Evolutionary conservation across 1,140 invertebrate species (phyloP), one percentile per base, ranked within the genome.

Genomic region (Drosophila ironensis): DNA sequence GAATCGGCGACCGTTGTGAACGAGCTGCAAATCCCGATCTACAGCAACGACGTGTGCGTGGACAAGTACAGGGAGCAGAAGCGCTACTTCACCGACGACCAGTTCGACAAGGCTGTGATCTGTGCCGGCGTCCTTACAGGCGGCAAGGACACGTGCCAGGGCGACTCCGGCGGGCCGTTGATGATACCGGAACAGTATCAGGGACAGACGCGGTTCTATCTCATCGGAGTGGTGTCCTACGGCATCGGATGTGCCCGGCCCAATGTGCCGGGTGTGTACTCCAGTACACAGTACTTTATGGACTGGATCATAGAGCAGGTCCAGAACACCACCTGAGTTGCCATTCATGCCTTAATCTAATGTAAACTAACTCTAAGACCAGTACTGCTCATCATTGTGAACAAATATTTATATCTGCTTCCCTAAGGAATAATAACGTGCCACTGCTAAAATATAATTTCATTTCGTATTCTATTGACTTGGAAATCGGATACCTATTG

Each of bases 161-260:
- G 96, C 12, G 96, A 97, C 89, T 97, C 95, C 24, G 96, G 96
- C 4, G 96, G 96, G 12, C 95, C 96, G 0, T 77, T 97, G 3
- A 96, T 97, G 94, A 87, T 90, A 14, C 91, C 91, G 16, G 88
- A 90, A 44, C 50, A 19, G 3, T 28, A 19, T 6, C n/a, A 53
- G 9, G 30, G 16, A 8, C 30, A 60, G 24, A 20, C 69, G 4
- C 51, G 73, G 4, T 94, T 90, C 72, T 93, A 94, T 57, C 88
- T 92, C 38, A 92, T 95, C 42, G 95, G 95, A 2, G 90, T 95
- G 0, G 94, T 95, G 0, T 94, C 94, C 1, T 95, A 93, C 70
- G 94, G 95, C 1, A 92, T 92, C 45, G 90, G 91, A 41, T 96
- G 95, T 84, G 95, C 94, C 1, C 91, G 93, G 61, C 90, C 92